Percentiles rank a stretch among this genome's conserved stretches.
These are phyloP conservation scores for Neosilurus hyrtlii DNA, from an alignment of 2,797 vertebrate species.

Conservation along the genomic window DNA sequence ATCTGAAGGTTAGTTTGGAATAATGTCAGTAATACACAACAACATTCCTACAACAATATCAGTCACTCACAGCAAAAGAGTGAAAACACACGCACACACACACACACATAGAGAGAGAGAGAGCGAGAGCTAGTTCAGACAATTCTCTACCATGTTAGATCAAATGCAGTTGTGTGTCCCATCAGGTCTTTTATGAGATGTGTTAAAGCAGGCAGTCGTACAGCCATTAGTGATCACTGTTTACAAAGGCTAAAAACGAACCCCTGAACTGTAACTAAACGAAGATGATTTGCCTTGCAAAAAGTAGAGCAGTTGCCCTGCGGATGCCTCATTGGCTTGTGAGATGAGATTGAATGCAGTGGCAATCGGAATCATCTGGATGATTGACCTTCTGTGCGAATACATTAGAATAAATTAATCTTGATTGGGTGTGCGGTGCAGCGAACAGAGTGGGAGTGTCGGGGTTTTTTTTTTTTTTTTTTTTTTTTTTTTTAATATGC, in stretches of 20 bases:
- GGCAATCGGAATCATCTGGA: slow-evolving; percentile 79
- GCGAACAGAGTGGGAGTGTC: slow-evolving; percentile 73
- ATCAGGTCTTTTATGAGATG: slow-evolving; percentile 26
- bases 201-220: slow-evolving; percentile 43
- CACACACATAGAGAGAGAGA: background rate
- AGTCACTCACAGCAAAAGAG: background rate
- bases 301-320: slow-evolving; percentile 75
- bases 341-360: slow-evolving; percentile 69
- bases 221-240: slow-evolving; percentile 54
- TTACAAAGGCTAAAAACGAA: slow-evolving; percentile 42
- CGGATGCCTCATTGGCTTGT: slow-evolving; percentile 74
- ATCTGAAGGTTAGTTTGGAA: background rate
- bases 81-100: background rate
- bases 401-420: slow-evolving; percentile 84
- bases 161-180: background rate
- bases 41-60: background rate
- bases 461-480: no score
- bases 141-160: slow-evolving; percentile 13
- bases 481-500: slow-evolving; percentile 66
- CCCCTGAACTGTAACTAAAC: slow-evolving; percentile 47
- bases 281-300: slow-evolving; percentile 70
- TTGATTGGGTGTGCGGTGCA: slow-evolving; percentile 75
- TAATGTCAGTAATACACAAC: background rate
- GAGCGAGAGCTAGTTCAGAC: background rate
- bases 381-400: slow-evolving; percentile 83